Base-by-base conservation (phyloP, 2,888 invertebrate species). In the Cephus sareptanus region DNA sequence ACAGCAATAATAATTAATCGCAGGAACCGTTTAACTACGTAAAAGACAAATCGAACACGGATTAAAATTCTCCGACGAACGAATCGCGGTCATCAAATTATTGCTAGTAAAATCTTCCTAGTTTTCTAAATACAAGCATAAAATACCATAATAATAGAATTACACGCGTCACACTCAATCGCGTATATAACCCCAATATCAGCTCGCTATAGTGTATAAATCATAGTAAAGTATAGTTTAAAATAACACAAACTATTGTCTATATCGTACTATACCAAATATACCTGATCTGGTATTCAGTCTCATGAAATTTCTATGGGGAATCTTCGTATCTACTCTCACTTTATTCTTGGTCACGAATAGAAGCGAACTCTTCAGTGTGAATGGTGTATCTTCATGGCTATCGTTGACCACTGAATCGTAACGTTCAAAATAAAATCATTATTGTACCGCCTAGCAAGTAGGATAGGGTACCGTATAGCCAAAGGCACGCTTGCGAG, bases 381-480 rank as follows among this genome's bases (percentile, higher is more conserved):
- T 23, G 56, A 56, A 56, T 23, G 31, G 74, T 77, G 71, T 76
- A 79, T 31, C 37, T 69, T 75, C 69, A 40, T 76, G 75, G 37
- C 33, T 69, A 73, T 56, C 40, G 76, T 33, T 76, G 78, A 80
- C 83, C 81, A 80, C 80, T 85, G 83, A 83, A 85, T 83, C 85
- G 83, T 82, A 81, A 85, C 81, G 83, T 80, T 81, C 77, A 77
- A 79, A 82, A 85, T 82, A 83, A 86, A 84, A 84, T 85, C 80
- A 85, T 82, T 83, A 85, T 83, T 79, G 79, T 82, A 77, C 76
- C 73, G 79, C 76, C 79, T 82, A 78, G 76, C 84, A 86, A 87
- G 86, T 87, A 86, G 86, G 85, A 85, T 86, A 81, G 79, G 75
- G 84, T 87, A 86, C 86, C 86, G 87, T 87, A 87, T 79, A 79